Evolutionary conservation across 1,140 invertebrate genomes (phyloP).

Genomic region (Neodiprion virginianus): DNA sequence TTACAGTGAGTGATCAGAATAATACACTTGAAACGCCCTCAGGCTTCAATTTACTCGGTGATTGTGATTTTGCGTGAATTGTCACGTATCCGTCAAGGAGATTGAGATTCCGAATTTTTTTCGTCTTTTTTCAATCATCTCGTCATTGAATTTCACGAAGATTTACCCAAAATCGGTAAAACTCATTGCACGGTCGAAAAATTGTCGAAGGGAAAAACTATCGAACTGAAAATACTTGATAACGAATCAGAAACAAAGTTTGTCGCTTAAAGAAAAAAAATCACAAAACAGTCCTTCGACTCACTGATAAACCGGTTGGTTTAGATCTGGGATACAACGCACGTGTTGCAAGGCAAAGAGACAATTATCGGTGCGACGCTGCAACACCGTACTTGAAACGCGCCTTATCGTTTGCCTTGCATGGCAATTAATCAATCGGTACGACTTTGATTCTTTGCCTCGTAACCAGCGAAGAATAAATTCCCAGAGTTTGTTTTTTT

Average conservation of each 20-base stretch:
- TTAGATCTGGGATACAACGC: not conserved
- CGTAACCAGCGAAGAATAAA: not conserved
- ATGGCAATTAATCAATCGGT: no score
- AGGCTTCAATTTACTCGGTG: not conserved
- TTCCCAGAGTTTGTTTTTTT: not conserved
- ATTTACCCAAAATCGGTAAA: not conserved
- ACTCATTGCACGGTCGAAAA: not conserved
- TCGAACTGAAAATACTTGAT: not conserved
- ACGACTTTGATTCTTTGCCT: not conserved
- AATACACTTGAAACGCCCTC: not conserved
- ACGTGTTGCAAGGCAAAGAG: not conserved
- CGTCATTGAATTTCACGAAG: not conserved
- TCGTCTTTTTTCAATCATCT: not conserved
- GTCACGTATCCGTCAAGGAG: conserved; percentile 1
- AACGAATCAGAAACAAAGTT: not conserved
- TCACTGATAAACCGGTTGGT: not conserved
- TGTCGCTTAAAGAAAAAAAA: not conserved
- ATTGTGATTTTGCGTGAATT: not conserved
- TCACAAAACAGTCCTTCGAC: not conserved
- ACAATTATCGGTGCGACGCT: not conserved
- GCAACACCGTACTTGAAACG: no score
- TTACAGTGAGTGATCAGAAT: not conserved
- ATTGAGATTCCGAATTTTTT: not conserved
- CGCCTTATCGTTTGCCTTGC: no score
- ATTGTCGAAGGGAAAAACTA: not conserved